phyloP scores from a whole-genome alignment of 1,140 invertebrate species.

The Papilio glaucus region DNA sequence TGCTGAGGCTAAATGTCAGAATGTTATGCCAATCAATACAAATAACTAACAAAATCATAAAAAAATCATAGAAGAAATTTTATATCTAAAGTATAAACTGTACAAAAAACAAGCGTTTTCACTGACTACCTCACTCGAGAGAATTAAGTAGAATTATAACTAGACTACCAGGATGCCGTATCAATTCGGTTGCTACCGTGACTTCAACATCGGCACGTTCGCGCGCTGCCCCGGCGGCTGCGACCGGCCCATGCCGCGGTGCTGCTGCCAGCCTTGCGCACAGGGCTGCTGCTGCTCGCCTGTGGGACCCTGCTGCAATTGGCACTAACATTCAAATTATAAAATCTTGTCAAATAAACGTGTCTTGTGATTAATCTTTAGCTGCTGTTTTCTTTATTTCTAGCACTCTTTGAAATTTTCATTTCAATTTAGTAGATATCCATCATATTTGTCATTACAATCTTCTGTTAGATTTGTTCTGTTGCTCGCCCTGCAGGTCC shows the following conservation, averaged over 20 bases:
- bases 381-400: conserved; percentile 15
- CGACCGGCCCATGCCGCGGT: conserved; percentile 45
- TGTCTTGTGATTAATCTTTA: background rate
- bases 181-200: conserved; percentile 61
- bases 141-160: background rate
- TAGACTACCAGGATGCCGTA: conserved; percentile 53
- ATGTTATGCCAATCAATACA: conserved; percentile 3
- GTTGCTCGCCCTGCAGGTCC: no score
- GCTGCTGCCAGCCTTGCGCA: conserved; percentile 52
- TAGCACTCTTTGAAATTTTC: no score
- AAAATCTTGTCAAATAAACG: background rate
- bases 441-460: no score
- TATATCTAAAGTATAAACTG: conserved; percentile 28
- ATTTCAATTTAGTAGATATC: no score
- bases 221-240: conserved; percentile 65
- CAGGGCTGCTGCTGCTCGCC: conserved; percentile 67
- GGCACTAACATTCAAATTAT: conserved; percentile 43
- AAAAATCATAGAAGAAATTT: conserved; percentile 40
- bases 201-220: conserved; percentile 66
- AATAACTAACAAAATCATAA: conserved; percentile 22
- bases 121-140: background rate
- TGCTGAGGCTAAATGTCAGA: background rate
- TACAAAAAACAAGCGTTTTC: conserved; percentile 37
- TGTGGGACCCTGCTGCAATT: conserved; percentile 63
- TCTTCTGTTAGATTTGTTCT: no score